Percentiles rank a stretch among this genome's conserved stretches.
Conservation (phyloP, 2,113 vertebrate genomes). For the Barnardius zonarius region DNA sequence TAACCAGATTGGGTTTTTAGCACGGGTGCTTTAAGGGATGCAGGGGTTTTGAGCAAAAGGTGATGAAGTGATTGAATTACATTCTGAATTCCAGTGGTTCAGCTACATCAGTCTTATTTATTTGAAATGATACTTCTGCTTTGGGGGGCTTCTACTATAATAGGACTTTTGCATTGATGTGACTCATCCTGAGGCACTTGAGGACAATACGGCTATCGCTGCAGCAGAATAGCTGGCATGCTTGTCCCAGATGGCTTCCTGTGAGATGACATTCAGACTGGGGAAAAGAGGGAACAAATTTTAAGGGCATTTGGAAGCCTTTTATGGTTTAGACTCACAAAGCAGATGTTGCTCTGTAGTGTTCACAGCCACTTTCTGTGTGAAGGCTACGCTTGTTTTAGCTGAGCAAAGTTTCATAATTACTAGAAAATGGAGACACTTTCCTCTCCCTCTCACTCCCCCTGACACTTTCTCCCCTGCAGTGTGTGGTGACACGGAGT, state of each 20-base stretch:
- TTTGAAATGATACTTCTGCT: conserved; percentile 55
- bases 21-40: neutral
- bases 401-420: neutral
- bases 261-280: conserved; percentile 40
- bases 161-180: conserved; percentile 55
- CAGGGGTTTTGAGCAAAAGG: conserved; percentile 39
- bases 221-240: conserved; percentile 21
- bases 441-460: neutral
- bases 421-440: neutral
- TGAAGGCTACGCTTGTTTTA: neutral
- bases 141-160: conserved; percentile 45
- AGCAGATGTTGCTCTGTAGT: conserved; percentile 37
- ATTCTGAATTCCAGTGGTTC: conserved; percentile 49
- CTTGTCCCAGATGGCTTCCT: conserved; percentile 58
- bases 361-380: conserved; percentile 35
- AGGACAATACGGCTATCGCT: conserved; percentile 44
- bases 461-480: neutral
- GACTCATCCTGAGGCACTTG: conserved; percentile 58
- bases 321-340: conserved; percentile 43
- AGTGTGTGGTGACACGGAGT: neutral
- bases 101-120: conserved; percentile 50
- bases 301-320: conserved; percentile 55
- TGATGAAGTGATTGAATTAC: conserved; percentile 50
- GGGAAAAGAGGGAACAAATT: conserved; percentile 41
- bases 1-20: conserved; percentile 26